Conservation (phyloP, 2,797 vertebrate genomes). For the Helostoma temminkii region DNA sequence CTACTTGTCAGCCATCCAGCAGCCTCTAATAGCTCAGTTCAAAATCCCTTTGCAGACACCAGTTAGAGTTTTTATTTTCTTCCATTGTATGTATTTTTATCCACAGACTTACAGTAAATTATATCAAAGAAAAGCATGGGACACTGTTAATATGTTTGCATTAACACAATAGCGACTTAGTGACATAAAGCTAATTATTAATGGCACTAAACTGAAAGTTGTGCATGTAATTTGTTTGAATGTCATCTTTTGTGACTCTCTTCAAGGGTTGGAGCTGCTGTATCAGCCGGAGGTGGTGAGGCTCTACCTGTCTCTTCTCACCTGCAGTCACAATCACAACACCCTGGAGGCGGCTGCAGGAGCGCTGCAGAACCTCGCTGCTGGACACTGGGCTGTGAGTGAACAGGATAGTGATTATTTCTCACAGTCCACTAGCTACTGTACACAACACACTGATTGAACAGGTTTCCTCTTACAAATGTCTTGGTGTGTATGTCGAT, state of each 20-base stretch:
- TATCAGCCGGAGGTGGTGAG: conserved; percentile 98
- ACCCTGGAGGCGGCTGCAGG: conserved; percentile 97
- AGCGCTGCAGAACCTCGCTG: conserved; percentile 97
- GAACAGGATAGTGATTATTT: conserved; percentile 25
- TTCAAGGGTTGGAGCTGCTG: conserved; percentile 92
- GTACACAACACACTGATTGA: no score
- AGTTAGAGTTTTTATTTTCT: conserved; percentile 28
- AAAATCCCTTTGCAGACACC: conserved; percentile 36
- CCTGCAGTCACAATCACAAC: conserved; percentile 97
- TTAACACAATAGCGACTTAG: background rate
- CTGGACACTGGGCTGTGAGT: conserved; percentile 97
- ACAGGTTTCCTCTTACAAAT: no score
- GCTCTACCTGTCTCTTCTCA: conserved; percentile 96
- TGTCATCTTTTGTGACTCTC: conserved; percentile 19
- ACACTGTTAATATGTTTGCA: background rate
- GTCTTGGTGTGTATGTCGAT: no score
- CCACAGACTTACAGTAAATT: conserved; percentile 3
- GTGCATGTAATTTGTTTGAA: background rate
- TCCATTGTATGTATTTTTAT: conserved; percentile 12
- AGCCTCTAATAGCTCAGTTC: conserved; percentile 40
- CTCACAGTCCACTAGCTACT: no score
- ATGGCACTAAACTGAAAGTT: background rate
- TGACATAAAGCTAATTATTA: background rate
- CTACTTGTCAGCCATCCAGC: conserved; percentile 58
- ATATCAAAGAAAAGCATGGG: background rate